Percentiles rank a stretch among this genome's conserved stretches.
These are phyloP conservation scores for Glossophaga mutica DNA, from an alignment of 2,797 vertebrate genomes.

Conservation along the genomic window DNA sequence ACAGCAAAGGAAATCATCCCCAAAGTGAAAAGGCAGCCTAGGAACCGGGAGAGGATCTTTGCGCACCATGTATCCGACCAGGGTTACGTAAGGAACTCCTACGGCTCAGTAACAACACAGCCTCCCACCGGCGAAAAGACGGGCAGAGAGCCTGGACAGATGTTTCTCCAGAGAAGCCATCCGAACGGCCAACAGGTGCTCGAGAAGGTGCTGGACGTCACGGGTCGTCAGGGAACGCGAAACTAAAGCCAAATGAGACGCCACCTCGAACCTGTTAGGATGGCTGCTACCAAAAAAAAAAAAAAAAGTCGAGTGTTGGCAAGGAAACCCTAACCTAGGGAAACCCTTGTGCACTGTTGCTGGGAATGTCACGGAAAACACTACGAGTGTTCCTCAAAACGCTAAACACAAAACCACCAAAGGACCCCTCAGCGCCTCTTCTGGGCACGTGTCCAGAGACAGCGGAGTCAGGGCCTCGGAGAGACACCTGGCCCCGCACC, in stretches of 20 bases:
- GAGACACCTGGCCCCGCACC: background rate
- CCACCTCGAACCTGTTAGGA: background rate
- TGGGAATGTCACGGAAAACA: background rate
- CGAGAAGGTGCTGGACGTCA: too few species aligned
- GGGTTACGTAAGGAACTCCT: background rate
- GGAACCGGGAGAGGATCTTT: background rate
- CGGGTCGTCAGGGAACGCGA: background rate
- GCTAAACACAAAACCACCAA: background rate
- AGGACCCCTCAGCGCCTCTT: background rate
- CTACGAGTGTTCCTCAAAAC: background rate
- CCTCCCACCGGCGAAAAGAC: background rate
- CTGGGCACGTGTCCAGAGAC: background rate
- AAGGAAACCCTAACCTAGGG: background rate
- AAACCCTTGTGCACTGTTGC: rapidly evolving
- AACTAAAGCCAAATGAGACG: background rate
- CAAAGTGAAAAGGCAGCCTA: background rate
- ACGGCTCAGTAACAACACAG: too few species aligned
- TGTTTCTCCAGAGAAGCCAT: background rate
- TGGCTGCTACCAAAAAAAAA: too few species aligned
- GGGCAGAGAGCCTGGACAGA: background rate
- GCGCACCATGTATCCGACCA: background rate
- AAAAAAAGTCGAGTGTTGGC: background rate
- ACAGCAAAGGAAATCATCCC: background rate
- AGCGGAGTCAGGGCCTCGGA: rapidly evolving
- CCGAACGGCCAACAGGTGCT: background rate